These are phyloP conservation scores for Deroplatys truncata DNA, from an alignment of 2,888 invertebrate species.

Conservation along the genomic window DNA sequence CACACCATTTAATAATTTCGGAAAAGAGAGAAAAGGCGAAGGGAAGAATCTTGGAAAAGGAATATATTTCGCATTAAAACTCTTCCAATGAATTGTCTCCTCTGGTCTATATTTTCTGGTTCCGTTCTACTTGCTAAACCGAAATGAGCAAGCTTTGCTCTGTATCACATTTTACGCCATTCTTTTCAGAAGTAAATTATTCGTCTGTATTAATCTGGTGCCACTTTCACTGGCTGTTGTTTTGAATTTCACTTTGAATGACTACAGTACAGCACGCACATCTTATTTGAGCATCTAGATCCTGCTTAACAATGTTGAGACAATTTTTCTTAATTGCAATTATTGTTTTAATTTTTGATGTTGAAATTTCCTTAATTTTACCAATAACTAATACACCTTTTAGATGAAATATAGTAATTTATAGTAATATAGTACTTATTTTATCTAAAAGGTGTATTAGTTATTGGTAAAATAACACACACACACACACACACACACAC, in stretches of 20 bases:
- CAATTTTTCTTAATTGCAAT: too few relatives aligned
- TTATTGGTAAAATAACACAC: too few relatives aligned
- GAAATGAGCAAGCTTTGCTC: not conserved
- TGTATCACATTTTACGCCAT: not conserved
- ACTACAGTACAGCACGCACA: too few relatives aligned
- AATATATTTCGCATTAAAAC: not conserved
- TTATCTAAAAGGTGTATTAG: too few relatives aligned
- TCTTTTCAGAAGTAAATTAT: not conserved
- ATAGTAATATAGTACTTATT: too few relatives aligned
- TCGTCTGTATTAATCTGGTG: not conserved
- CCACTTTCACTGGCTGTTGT: not conserved
- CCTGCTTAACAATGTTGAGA: too few relatives aligned
- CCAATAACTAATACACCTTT: too few relatives aligned
- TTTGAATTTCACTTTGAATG: not conserved
- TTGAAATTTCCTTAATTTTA: too few relatives aligned
- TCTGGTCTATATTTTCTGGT: not conserved
- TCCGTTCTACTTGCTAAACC: not conserved
- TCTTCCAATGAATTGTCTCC: not conserved
- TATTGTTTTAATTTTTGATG: too few relatives aligned
- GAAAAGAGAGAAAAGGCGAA: not conserved
- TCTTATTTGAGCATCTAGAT: too few relatives aligned
- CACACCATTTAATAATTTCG: conserved; percentile 18
- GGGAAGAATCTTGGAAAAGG: not conserved
- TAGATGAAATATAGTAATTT: too few relatives aligned
- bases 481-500: too few relatives aligned